phyloP scores from a whole-genome alignment of 2,113 vertebrate genomes.

The Tychaedon coryphoeus region DNA sequence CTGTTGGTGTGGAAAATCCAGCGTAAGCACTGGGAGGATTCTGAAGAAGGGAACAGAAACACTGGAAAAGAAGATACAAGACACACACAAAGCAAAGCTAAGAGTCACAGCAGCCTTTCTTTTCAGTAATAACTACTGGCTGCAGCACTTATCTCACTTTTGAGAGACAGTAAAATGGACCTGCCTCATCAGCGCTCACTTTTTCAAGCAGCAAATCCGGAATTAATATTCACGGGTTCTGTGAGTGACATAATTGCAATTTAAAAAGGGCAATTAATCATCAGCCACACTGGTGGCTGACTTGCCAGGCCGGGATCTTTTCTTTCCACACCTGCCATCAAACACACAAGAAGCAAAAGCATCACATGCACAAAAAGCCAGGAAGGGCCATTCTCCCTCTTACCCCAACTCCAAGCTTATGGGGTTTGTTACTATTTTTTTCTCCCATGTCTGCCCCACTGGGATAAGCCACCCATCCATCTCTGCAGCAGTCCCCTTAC shows the following conservation, averaged over 20 bases:
- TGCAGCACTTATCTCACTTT: not conserved
- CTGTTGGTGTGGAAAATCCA: not conserved
- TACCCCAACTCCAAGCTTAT: not conserved
- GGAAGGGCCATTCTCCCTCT: not conserved
- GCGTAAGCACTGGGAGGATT: not conserved
- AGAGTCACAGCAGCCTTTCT: not conserved
- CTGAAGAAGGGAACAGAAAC: slow-evolving; percentile 3
- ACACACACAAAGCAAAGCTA: not conserved
- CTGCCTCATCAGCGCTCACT: slow-evolving; percentile 60
- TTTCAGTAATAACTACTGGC: not conserved
- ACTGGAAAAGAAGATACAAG: not conserved
- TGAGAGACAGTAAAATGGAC: slow-evolving; percentile 32
- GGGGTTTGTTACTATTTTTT: not conserved
- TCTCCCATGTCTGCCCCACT: no score
- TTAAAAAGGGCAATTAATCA: slow-evolving; percentile 83
- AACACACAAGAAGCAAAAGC: not conserved
- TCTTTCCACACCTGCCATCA: slow-evolving; percentile 41
- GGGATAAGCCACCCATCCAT: not conserved
- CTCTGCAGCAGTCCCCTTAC: not conserved
- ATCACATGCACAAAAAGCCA: not conserved
- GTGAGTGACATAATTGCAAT: slow-evolving; percentile 81
- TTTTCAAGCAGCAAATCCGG: slow-evolving; percentile 73
- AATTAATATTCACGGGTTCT: slow-evolving; percentile 77
- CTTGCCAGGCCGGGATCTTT: slow-evolving; percentile 44
- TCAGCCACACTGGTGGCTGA: slow-evolving; percentile 48